These are phyloP conservation scores for Eueides isabella DNA, from an alignment of 1,140 invertebrate genomes.

Conservation along the genomic window DNA sequence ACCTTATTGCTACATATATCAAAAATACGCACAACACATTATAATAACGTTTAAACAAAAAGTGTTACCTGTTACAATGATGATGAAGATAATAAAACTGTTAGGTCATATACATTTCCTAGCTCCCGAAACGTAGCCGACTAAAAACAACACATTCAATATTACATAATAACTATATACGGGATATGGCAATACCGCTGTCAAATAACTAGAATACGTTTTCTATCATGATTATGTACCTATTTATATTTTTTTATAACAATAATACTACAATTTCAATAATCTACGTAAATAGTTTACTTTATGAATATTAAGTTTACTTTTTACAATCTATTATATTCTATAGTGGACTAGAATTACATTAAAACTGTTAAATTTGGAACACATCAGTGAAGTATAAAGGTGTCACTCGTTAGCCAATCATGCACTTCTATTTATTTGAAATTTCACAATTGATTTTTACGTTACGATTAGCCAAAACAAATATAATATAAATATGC, in stretches of 20 bases:
- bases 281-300: slow-evolving; percentile 5
- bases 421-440: slow-evolving; percentile 36
- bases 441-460: slow-evolving; percentile 12
- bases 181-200: slow-evolving; percentile 33
- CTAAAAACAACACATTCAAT: slow-evolving; percentile 59
- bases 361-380: slow-evolving; percentile 8
- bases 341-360: slow-evolving; percentile 15
- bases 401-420: slow-evolving; percentile 29
- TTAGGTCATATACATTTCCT: slow-evolving; percentile 65
- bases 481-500: slow-evolving; percentile 24
- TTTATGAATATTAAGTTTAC: neutral
- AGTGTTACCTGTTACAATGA: slow-evolving; percentile 59
- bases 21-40: slow-evolving; percentile 36
- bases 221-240: slow-evolving; percentile 25
- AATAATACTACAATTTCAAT: slow-evolving; percentile 17
- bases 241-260: neutral
- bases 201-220: slow-evolving; percentile 30
- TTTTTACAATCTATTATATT: slow-evolving; percentile 18
- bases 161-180: slow-evolving; percentile 54
- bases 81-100: slow-evolving; percentile 59
- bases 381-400: slow-evolving; percentile 32
- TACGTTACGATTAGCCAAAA: slow-evolving; percentile 17
- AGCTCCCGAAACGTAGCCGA: slow-evolving; percentile 61
- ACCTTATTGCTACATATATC: neutral
- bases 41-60: slow-evolving; percentile 36